Base-by-base conservation (phyloP, 92 coral and sea anemone species). In the Phymanthus crucifer region DNA sequence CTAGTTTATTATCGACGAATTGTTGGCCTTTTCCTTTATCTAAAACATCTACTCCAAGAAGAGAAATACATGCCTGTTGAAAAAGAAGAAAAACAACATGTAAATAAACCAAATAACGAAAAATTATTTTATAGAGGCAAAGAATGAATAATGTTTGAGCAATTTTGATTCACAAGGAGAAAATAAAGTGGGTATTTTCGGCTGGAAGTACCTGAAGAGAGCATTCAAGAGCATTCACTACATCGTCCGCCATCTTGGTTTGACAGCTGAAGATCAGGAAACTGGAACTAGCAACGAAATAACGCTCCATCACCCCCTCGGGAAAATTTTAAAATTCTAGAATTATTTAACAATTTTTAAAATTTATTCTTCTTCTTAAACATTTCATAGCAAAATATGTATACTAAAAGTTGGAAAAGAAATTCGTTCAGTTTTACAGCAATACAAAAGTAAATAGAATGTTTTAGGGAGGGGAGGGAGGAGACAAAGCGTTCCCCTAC, bases 161-260 rank as follows among this genome's bases (percentile, higher is more conserved):
- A 17, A 61, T 61, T 61, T 1, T 11, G 33, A 24, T 45, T 3
- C 19, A 23, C 17, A 1, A 31, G 7, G 0, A 4, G 68, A 36
- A 0, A 13, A 37, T 11, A 21, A 35, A 13, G 14, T 11, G 58
- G 4, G 37, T 38, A 1, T 61, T 21, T 1, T 38, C n/a, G 33
- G 32, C 7, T 17, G 11, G 29, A 43, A 64, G 26, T 40, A 91
- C 96, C 88, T 91, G 96, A 50, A 91, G 78, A 8, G 93, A 83
- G 43, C 91, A 80, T 57, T 91, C 96, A 8, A 91, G 66, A 34
- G 91, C 43, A 40, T 89, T 86, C 24, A 89, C 93, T 33, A 86
- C 47, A 75, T 91, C 96, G 45, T 86, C 93, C 85, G 95, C 95
- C 95, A 91, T 91, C 72, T 91, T 91, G 84, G 18, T 16, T 29